Conservation (phyloP, 2,797 vertebrate species). For the Hydrophis major region DNA sequence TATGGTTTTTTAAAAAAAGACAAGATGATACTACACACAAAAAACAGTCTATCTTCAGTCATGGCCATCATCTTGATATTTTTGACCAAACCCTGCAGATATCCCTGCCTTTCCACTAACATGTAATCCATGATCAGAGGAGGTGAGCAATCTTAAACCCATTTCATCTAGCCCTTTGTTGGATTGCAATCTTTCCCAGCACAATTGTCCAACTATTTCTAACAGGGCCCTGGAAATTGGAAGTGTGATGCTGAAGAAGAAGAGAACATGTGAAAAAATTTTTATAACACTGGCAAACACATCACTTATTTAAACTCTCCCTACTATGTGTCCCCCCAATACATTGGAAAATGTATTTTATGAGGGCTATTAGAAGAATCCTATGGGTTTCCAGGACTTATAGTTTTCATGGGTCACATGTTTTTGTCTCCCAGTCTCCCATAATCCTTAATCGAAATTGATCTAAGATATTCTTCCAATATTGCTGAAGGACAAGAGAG, state of each 20-base stretch:
- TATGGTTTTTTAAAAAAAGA: background rate
- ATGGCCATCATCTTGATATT: background rate
- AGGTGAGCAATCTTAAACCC: background rate
- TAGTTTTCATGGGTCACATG: background rate
- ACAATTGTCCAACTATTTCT: background rate
- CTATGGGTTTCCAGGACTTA: background rate
- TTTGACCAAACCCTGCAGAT: background rate
- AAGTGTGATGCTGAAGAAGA: background rate
- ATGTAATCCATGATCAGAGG: background rate
- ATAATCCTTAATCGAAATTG: background rate
- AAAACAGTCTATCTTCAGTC: background rate
- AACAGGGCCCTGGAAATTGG: background rate
- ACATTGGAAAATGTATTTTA: background rate
- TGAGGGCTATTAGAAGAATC: background rate
- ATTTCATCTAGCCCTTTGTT: background rate
- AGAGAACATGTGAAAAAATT: background rate
- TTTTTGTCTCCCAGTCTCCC: background rate
- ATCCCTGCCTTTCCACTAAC: background rate
- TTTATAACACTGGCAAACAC: background rate
- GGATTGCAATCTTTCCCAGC: background rate
- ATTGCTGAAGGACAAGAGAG: background rate
- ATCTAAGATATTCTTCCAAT: background rate
- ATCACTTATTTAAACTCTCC: background rate
- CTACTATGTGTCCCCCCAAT: background rate
- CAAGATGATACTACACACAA: background rate